Evolutionary conservation across 2,113 vertebrate genomes (phyloP).

Genomic region (Gallinago undulata): DNA sequence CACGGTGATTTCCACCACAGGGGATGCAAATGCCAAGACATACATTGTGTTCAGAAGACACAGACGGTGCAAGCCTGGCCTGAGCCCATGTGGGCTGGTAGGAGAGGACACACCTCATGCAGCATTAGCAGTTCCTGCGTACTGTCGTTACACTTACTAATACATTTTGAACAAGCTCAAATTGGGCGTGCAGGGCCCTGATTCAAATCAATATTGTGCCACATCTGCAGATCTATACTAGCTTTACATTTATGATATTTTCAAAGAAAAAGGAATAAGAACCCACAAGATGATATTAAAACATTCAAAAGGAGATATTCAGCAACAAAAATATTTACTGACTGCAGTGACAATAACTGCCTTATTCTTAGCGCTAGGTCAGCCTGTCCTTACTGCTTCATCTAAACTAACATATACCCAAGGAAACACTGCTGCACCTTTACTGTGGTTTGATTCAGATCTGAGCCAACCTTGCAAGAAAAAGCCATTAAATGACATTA

Average conservation of each 20-base stretch:
- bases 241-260: neutral
- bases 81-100: accelerated
- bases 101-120: neutral
- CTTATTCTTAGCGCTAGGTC: neutral
- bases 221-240: neutral
- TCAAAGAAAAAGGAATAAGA: neutral
- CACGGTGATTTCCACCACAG: neutral
- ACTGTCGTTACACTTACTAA: neutral
- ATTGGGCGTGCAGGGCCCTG: neutral
- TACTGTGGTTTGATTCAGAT: neutral
- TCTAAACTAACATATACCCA: neutral
- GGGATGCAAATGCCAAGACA: neutral
- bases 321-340: neutral
- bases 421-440: neutral
- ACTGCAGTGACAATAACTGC: neutral
- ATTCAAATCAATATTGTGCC: neutral
- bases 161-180: neutral
- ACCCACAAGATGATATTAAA: neutral
- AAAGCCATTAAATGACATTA: neutral
- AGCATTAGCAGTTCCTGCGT: neutral
- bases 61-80: neutral
- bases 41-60: neutral
- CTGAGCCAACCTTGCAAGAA: constrained; percentile 14
- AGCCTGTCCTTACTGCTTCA: neutral
- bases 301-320: neutral